These are phyloP conservation scores for Cricetomys ansorgei DNA, from an alignment of 2,113 vertebrate species.

Conservation along the genomic window DNA sequence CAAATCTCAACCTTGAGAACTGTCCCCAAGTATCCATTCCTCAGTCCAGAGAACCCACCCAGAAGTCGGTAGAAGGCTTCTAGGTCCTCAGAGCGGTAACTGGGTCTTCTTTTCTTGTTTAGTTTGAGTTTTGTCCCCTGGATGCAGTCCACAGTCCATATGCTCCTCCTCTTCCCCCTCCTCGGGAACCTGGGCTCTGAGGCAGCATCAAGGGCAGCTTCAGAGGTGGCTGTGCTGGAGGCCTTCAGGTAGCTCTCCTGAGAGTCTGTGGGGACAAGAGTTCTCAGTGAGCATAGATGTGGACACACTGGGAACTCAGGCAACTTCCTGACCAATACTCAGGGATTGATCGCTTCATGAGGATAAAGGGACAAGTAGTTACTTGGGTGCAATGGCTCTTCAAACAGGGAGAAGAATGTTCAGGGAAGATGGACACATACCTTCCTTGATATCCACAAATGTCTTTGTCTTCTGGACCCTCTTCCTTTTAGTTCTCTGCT, in stretches of 20 bases:
- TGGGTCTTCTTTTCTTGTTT: conserved; percentile 60
- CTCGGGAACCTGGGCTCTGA: not conserved
- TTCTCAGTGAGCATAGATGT: not conserved
- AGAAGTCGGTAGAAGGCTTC: conserved; percentile 71
- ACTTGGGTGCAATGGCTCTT: not conserved
- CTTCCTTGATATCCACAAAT: not conserved
- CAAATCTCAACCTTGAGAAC: not conserved
- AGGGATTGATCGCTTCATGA: not conserved
- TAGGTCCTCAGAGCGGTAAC: conserved; percentile 65
- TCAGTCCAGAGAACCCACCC: not conserved
- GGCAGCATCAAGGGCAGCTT: not conserved
- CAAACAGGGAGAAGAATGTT: not conserved
- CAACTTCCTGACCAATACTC: not conserved
- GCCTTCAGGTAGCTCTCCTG: not conserved
- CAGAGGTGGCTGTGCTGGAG: not conserved
- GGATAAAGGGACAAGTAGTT: not conserved
- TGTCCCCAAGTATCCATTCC: not conserved
- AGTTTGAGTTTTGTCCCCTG: conserved; percentile 66
- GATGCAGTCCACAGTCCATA: conserved; percentile 12
- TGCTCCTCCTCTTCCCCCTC: not conserved
- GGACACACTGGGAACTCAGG: not conserved
- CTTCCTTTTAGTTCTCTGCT: not conserved
- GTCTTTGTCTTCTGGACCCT: not conserved
- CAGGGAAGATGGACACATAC: not conserved
- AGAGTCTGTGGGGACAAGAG: not conserved